Conservation (phyloP, 2,888 invertebrate genomes). For the Drosophila falleni region DNA sequence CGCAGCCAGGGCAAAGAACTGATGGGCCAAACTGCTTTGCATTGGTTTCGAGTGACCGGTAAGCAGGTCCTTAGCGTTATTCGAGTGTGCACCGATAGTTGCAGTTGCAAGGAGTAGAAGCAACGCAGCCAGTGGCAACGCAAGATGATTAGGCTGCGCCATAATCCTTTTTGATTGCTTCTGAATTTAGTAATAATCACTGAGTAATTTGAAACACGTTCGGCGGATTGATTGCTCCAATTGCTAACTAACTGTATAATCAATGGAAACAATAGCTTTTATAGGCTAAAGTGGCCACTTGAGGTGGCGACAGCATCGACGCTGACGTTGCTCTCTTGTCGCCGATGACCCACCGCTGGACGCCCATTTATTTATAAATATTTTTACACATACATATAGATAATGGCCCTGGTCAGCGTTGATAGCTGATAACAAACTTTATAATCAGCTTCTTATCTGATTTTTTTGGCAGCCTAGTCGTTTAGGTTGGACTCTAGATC, state of each 20-base stretch:
- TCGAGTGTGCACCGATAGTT: constrained; percentile 14
- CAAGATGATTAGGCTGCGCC: constrained; percentile 31
- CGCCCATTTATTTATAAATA: constrained; percentile 47
- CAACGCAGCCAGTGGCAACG: constrained; percentile 31
- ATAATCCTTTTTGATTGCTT: constrained; percentile 38
- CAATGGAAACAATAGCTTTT: constrained; percentile 47
- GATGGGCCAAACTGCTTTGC: constrained; percentile 76
- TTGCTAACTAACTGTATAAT: constrained; percentile 49
- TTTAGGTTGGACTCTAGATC: constrained; percentile 1
- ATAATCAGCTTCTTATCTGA: constrained; percentile 48
- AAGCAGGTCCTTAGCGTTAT: constrained; percentile 28
- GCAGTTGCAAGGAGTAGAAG: constrained; percentile 38
- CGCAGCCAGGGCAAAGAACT: constrained; percentile 73
- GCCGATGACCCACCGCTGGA: constrained; percentile 31
- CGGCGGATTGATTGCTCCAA: constrained; percentile 30
- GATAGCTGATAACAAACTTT: constrained; percentile 47
- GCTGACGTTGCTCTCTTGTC: constrained; percentile 9
- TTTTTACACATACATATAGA: constrained; percentile 20
- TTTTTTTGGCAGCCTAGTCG: constrained; percentile 9
- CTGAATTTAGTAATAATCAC: constrained; percentile 5
- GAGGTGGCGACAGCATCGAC: constrained; percentile 25
- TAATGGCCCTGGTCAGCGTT: constrained; percentile 24
- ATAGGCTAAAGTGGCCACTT: constrained; percentile 54
- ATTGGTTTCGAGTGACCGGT: constrained; percentile 65
- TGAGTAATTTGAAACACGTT: constrained; percentile 14